Base-by-base conservation (phyloP, 1,140 invertebrate species). In the Drosophila pruinosa region DNA sequence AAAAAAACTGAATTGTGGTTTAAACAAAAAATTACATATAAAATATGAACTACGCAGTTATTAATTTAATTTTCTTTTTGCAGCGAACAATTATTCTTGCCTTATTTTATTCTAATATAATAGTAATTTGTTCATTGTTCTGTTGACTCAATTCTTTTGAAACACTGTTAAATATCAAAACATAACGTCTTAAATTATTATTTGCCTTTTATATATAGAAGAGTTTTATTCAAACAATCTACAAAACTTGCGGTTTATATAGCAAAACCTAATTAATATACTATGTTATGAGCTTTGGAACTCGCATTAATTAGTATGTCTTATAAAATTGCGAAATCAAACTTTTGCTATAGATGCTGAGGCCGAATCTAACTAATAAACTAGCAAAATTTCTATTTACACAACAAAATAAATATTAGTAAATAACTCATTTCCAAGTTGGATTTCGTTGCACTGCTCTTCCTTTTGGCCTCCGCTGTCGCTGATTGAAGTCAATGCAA, bases 341-440 rank as follows among this genome's bases (percentile, higher is more conserved):
- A 64, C 12, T 34, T 53, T 2, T 24, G 19, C 28, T 24, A 38
- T 26, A 47, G 52, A 36, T 50, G 17, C 47, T 31, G 12, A 6
- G 6, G 26, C 14, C 26, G 47, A 19, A 75, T 75, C 80, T 80
- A 75, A 62, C 45, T 38, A 41, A 21, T 14, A 24, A 69, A 28
- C 59, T 56, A 59, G 48, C 39, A 39, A 69, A 52, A 53, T 34
- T 24, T 45, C 28, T 74, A 68, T 79, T 79, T 79, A 38, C 28
- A 15, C 12, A 72, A 52, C 41, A 65, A 65, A 45, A 58, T 57
- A 76, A 80, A 80, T 80, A 58, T 57, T 72, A 80, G 76, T 80
- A 80, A 80, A 80, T 80, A 80, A 80, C 81, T 80, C 72, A 75
- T 80, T 75, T 61, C 28, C 28, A 58, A 58, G 10, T 58, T 39